phyloP scores from a whole-genome alignment of 2,113 vertebrate genomes.

The Euleptes europaea region DNA sequence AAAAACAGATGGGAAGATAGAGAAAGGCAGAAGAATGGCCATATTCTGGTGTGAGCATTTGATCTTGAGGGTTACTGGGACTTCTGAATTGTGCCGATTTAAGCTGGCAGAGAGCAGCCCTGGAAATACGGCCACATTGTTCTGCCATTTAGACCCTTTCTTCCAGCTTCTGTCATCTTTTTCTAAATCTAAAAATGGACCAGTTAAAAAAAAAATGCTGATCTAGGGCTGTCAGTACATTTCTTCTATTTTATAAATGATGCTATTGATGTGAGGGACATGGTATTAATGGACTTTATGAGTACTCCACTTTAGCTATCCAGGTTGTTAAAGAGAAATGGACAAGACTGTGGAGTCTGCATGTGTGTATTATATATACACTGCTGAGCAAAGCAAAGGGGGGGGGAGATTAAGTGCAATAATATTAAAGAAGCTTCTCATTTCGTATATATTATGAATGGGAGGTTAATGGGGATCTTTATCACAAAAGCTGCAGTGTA shows the following conservation, averaged over 20 bases:
- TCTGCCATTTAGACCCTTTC: slow-evolving; percentile 46
- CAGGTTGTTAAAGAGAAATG: slow-evolving; percentile 31
- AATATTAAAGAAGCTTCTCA: not conserved
- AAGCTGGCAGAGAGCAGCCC: too few species aligned
- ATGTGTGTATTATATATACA: not conserved
- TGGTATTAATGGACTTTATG: slow-evolving; percentile 54
- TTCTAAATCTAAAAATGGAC: slow-evolving; percentile 54
- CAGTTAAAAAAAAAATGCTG: slow-evolving; percentile 53
- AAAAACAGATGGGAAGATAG: too few species aligned
- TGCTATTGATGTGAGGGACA: slow-evolving; percentile 65
- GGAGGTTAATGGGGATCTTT: slow-evolving; percentile 18
- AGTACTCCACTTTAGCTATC: slow-evolving; percentile 43
- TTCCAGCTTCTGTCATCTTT: slow-evolving; percentile 34
- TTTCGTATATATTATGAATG: not conserved
- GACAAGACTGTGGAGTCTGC: slow-evolving; percentile 1
- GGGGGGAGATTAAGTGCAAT: not conserved
- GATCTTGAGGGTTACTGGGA: too few species aligned
- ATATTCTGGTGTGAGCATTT: too few species aligned
- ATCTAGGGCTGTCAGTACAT: slow-evolving; percentile 47
- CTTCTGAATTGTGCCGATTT: too few species aligned
- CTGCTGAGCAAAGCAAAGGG: slow-evolving; percentile 2
- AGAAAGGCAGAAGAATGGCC: too few species aligned
- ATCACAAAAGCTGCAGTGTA: not conserved
- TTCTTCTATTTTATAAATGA: slow-evolving; percentile 59
- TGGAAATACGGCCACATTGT: not conserved